Conservation (phyloP, 92 coral and sea anemone species). For the Muricea muricata region DNA sequence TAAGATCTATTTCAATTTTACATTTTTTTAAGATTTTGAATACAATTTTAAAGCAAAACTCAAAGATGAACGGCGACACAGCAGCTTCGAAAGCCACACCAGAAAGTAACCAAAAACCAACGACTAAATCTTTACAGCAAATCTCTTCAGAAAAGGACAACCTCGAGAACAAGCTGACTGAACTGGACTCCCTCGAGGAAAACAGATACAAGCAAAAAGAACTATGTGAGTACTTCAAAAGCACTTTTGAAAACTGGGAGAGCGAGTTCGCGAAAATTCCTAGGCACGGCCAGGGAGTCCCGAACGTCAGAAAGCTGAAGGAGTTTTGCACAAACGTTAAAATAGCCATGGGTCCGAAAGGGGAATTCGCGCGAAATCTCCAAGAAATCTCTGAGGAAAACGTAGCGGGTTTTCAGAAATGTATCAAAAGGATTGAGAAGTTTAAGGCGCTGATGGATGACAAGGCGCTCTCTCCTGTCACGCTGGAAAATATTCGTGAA, state of each 20-base stretch:
- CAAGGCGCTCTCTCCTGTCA: slow-evolving; percentile 85
- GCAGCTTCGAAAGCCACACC: slow-evolving; percentile 57
- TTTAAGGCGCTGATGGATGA: slow-evolving; percentile 79
- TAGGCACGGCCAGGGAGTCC: slow-evolving; percentile 96
- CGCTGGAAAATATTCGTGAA: slow-evolving; percentile 86
- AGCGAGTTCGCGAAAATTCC: slow-evolving; percentile 85
- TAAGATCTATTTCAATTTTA: no score
- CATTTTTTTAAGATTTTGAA: background rate
- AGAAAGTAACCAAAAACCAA: slow-evolving; percentile 54
- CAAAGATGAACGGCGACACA: background rate
- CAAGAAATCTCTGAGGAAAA: slow-evolving; percentile 76
- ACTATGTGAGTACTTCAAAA: slow-evolving; percentile 77
- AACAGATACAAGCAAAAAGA: slow-evolving; percentile 90
- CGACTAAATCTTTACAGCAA: slow-evolving; percentile 70
- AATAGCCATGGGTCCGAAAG: slow-evolving; percentile 81
- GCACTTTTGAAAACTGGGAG: slow-evolving; percentile 82
- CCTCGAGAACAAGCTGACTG: slow-evolving; percentile 68
- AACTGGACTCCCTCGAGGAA: slow-evolving; percentile 79
- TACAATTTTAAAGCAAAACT: background rate
- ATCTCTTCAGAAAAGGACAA: slow-evolving; percentile 69
- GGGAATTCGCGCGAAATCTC: slow-evolving; percentile 88
- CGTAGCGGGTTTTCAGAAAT: slow-evolving; percentile 77
- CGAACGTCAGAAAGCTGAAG: slow-evolving; percentile 81
- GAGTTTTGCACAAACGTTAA: slow-evolving; percentile 83
- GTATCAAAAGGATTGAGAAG: slow-evolving; percentile 65